phyloP scores from a whole-genome alignment of 2,888 invertebrate species.

The Eristalinus sepulchralis region DNA sequence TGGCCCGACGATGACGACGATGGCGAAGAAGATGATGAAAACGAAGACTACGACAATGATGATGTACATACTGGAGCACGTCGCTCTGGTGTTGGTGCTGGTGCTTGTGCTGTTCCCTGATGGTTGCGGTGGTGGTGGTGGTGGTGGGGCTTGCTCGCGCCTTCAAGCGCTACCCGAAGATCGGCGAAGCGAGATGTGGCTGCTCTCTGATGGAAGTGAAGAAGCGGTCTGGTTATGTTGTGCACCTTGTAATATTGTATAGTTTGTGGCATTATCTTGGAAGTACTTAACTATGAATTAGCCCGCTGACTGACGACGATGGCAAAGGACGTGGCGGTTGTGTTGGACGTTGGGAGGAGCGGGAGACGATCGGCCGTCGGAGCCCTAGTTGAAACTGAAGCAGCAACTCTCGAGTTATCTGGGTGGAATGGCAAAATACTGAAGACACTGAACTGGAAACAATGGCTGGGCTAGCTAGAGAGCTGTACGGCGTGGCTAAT shows the following conservation, averaged over 20 bases:
- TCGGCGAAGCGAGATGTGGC: conserved; percentile 54
- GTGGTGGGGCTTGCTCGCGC: conserved; percentile 50
- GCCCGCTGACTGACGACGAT: conserved; percentile 66
- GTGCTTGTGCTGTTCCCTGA: not conserved
- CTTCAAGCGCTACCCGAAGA: conserved; percentile 68
- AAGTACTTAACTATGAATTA: conserved; percentile 71
- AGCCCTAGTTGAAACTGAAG: not conserved
- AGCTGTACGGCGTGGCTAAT: conserved; percentile 57
- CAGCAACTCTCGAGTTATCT: conserved; percentile 3
- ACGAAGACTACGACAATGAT: conserved; percentile 38
- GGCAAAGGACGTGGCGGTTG: conserved; percentile 26
- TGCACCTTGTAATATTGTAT: conserved; percentile 70
- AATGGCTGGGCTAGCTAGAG: not conserved
- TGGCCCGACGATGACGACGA: not conserved
- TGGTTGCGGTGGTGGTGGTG: conserved; percentile 6
- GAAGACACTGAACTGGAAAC: conserved; percentile 1
- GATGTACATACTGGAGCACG: conserved; percentile 63
- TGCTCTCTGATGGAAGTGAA: conserved; percentile 57
- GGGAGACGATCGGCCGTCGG: not conserved
- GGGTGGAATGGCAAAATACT: not conserved
- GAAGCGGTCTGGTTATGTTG: conserved; percentile 70
- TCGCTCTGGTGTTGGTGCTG: not conserved
- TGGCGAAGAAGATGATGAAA: not conserved
- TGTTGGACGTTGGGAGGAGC: not conserved
- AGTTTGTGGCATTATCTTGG: conserved; percentile 71